phyloP scores from a whole-genome alignment of 2,113 vertebrate genomes.

The Ptilonorhynchus violaceus region DNA sequence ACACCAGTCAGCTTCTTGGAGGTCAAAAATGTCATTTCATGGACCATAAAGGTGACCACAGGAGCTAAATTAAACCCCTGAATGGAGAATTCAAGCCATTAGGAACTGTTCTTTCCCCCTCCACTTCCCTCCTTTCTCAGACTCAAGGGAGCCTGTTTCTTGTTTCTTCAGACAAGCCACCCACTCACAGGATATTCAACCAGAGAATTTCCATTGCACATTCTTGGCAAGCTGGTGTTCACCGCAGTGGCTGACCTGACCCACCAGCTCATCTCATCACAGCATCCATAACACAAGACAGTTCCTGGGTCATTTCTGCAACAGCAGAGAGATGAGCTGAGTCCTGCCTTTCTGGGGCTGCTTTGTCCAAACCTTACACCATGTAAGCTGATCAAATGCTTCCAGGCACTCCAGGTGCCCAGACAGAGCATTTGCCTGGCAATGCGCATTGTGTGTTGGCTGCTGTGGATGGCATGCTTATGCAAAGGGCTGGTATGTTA shows the following conservation, averaged over 20 bases:
- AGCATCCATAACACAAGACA: neutral
- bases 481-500: neutral
- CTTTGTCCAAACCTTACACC: neutral
- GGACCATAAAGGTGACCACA: neutral
- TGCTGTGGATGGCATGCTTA: neutral
- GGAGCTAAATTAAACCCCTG: neutral
- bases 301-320: neutral
- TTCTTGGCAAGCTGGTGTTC: neutral
- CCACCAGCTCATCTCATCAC: neutral
- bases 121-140: neutral
- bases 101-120: neutral
- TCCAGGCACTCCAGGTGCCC: neutral
- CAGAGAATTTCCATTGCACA: neutral
- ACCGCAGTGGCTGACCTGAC: neutral
- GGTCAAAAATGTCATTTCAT: conserved; percentile 4
- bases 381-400: neutral
- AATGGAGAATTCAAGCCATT: neutral
- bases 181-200: conserved; percentile 37
- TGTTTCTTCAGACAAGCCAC: conserved; percentile 26
- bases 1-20: neutral
- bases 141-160: conserved; percentile 16
- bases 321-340: neutral
- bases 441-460: neutral
- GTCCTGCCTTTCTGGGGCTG: neutral
- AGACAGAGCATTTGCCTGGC: neutral